These are phyloP conservation scores for Cryptotis parvus DNA, from an alignment of 2,113 vertebrate genomes.

Conservation along the genomic window DNA sequence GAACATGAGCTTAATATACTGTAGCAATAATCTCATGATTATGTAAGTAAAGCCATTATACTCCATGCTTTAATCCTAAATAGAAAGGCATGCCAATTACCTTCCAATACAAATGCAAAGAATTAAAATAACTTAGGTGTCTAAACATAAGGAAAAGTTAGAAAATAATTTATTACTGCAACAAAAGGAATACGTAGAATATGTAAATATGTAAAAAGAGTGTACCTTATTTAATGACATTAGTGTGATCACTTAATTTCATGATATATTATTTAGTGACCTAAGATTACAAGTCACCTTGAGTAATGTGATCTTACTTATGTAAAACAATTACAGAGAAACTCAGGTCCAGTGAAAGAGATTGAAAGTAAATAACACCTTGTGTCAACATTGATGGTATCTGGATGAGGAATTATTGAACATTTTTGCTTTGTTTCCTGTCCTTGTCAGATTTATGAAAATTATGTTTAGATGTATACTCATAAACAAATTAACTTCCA, in stretches of 20 bases:
- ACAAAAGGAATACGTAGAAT: no score
- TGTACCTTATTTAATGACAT: background rate
- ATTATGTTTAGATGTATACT: background rate
- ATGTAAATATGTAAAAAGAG: background rate
- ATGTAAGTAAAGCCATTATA: background rate
- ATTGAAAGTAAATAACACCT: background rate
- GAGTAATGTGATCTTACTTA: background rate
- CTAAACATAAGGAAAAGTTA: background rate
- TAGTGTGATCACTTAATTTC: no score
- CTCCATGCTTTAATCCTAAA: background rate
- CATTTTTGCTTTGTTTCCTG: constrained; percentile 10
- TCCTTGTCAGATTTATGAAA: constrained; percentile 49
- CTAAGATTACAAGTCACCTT: background rate
- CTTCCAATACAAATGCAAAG: background rate
- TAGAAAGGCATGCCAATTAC: background rate
- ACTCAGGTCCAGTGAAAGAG: background rate
- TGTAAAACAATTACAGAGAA: background rate
- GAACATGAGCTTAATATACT: background rate
- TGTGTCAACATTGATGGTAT: background rate
- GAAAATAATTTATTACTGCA: background rate
- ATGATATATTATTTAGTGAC: background rate
- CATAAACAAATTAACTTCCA: background rate
- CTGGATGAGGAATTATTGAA: background rate
- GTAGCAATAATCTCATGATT: background rate
- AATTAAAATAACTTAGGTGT: background rate